These are phyloP conservation scores for Champsocephalus esox DNA, from an alignment of 2,797 vertebrate genomes.

Conservation along the genomic window DNA sequence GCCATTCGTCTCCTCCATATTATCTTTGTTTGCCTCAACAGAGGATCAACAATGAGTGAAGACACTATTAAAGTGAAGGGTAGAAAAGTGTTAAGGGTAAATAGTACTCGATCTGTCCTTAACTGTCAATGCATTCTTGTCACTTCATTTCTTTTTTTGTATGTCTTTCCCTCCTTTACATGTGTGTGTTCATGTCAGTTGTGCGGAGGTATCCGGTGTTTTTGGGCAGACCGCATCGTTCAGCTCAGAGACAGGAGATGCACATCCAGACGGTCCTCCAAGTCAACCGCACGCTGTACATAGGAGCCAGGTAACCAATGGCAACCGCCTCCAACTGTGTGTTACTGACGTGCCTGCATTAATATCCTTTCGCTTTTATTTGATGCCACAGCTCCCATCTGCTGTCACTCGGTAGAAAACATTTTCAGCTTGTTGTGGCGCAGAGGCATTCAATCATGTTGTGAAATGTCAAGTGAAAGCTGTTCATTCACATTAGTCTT, in stretches of 20 bases:
- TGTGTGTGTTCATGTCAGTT: slow-evolving; percentile 76
- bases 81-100: slow-evolving; percentile 34
- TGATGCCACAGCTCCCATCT: slow-evolving; percentile 70
- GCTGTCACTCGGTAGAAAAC: slow-evolving; percentile 64
- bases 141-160: slow-evolving; percentile 6
- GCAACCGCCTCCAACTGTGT: slow-evolving; percentile 75
- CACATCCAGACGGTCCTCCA: slow-evolving; percentile 94
- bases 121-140: slow-evolving; percentile 41
- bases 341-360: slow-evolving; percentile 60
- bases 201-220: slow-evolving; percentile 93
- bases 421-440: slow-evolving; percentile 45
- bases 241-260: slow-evolving; percentile 84
- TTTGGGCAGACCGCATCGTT: slow-evolving; percentile 89
- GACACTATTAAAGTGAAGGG: slow-evolving; percentile 59
- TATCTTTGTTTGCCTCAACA: slow-evolving; percentile 55
- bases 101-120: slow-evolving; percentile 31
- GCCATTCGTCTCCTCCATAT: slow-evolving; percentile 28
- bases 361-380: slow-evolving; percentile 71
- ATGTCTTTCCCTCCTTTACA: background rate
- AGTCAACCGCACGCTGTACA: slow-evolving; percentile 95
- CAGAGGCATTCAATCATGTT: slow-evolving; percentile 39
- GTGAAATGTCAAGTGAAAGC: slow-evolving; percentile 67
- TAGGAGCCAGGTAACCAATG: slow-evolving; percentile 92
- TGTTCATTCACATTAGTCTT: slow-evolving; percentile 39
- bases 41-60: slow-evolving; percentile 46